These are phyloP conservation scores for Halictus quadricinctus DNA, from an alignment of 2,888 invertebrate species.

Conservation along the genomic window DNA sequence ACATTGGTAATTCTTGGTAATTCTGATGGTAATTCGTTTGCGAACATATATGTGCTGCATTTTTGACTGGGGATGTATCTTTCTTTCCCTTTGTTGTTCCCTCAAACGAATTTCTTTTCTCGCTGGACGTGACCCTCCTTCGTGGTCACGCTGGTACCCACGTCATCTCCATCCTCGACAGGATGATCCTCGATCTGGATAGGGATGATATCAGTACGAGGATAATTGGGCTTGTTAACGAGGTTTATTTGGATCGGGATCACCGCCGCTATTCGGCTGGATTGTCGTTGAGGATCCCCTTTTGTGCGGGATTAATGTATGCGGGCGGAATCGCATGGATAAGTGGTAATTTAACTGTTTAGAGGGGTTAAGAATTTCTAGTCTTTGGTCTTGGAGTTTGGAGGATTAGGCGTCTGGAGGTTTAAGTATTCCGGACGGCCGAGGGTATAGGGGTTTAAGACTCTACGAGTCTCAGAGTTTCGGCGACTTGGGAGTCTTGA, in stretches of 20 bases:
- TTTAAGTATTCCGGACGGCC: not conserved
- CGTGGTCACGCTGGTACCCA: not conserved
- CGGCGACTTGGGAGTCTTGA: not conserved
- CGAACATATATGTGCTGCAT: not conserved
- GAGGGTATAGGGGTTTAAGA: not conserved
- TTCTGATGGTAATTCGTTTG: not conserved
- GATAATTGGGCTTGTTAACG: constrained; percentile 6
- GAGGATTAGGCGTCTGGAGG: not conserved
- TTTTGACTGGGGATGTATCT: not conserved
- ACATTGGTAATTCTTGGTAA: too few species aligned
- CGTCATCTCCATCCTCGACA: constrained; percentile 1
- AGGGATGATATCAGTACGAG: not conserved
- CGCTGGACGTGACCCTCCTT: not conserved
- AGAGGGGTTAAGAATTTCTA: not conserved
- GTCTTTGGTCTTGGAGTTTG: not conserved
- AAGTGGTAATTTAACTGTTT: not conserved
- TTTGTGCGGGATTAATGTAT: not conserved
- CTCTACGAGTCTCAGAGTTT: not conserved
- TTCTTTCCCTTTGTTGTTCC: constrained; percentile 4
- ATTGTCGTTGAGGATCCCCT: not conserved
- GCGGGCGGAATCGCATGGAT: not conserved
- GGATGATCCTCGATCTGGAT: not conserved
- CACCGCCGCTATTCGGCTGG: not conserved
- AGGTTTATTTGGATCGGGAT: not conserved
- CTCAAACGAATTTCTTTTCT: constrained; percentile 19